phyloP scores from a whole-genome alignment of 2,113 vertebrate species.

The Ameiurus melas region DNA sequence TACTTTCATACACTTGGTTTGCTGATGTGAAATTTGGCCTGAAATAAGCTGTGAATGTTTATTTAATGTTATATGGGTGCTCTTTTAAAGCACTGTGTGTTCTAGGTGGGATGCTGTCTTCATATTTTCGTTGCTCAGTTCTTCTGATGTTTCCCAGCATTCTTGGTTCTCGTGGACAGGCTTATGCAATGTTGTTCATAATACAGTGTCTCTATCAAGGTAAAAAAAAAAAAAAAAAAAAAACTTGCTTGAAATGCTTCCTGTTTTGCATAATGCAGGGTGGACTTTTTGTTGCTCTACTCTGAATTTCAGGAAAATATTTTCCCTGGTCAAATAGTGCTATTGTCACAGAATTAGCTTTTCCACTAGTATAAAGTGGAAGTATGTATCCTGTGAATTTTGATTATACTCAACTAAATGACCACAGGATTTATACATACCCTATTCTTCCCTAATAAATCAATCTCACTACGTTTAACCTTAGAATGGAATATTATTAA shows the following conservation, averaged over 20 bases:
- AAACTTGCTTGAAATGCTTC: not conserved
- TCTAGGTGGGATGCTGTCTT: conserved; percentile 74
- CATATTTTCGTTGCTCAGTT: conserved; percentile 78
- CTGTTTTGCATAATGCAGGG: not conserved
- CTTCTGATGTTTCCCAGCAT: conserved; percentile 82
- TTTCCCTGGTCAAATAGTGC: not conserved
- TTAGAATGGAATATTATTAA: not conserved
- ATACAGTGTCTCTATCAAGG: conserved; percentile 76
- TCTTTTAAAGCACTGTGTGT: conserved; percentile 70
- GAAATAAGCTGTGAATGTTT: not conserved
- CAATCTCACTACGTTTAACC: not conserved
- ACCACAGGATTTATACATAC: not conserved
- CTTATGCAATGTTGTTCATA: conserved; percentile 74
- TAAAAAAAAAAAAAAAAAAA: conserved; percentile 52
- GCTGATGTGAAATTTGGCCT: not conserved
- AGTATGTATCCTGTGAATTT: not conserved
- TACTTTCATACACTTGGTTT: not conserved
- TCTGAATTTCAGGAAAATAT: not conserved
- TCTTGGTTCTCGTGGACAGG: conserved; percentile 79
- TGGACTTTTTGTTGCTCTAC: not conserved
- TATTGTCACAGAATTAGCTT: not conserved
- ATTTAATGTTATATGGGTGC: conserved; percentile 23
- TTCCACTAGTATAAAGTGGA: not conserved
- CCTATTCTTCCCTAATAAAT: not conserved
- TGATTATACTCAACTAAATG: not conserved